phyloP scores from a whole-genome alignment of 2,888 invertebrate genomes.

The Resseliella maxima region DNA sequence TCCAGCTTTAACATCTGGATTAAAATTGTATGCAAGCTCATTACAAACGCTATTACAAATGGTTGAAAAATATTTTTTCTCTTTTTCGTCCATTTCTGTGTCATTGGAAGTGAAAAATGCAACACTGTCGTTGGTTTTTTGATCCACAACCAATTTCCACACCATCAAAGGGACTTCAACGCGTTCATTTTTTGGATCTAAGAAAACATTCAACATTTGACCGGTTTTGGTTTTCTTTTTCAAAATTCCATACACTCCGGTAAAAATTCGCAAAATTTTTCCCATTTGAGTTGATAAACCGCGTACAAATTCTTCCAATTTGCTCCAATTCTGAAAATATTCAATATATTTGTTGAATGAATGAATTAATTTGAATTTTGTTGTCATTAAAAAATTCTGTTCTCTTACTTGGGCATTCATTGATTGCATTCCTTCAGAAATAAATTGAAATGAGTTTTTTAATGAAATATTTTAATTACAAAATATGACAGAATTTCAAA shows the following conservation, averaged over 20 bases:
- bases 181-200: not conserved
- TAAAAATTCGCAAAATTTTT: not conserved
- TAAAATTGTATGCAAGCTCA: not conserved
- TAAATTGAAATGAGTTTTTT: not conserved
- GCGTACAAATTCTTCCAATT: not conserved
- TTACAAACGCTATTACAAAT: not conserved
- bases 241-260: not conserved
- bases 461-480: too few species aligned
- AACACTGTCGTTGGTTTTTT: not conserved
- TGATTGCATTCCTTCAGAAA: not conserved
- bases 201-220: not conserved
- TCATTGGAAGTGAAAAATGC: slow-evolving; percentile 51
- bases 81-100: not conserved
- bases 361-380: not conserved
- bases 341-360: not conserved
- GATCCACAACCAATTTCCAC: not conserved
- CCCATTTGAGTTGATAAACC: not conserved
- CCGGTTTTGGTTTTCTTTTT: not conserved
- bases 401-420: not conserved
- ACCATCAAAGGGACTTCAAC: not conserved
- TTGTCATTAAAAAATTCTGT: too few species aligned
- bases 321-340: slow-evolving; percentile 12
- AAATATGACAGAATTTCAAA: not conserved
- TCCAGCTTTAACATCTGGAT: not conserved
- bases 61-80: not conserved